Percentiles rank a stretch among this genome's conserved stretches.
Conservation (phyloP, 2,888 invertebrate species). For the Deilephila elpenor region DNA sequence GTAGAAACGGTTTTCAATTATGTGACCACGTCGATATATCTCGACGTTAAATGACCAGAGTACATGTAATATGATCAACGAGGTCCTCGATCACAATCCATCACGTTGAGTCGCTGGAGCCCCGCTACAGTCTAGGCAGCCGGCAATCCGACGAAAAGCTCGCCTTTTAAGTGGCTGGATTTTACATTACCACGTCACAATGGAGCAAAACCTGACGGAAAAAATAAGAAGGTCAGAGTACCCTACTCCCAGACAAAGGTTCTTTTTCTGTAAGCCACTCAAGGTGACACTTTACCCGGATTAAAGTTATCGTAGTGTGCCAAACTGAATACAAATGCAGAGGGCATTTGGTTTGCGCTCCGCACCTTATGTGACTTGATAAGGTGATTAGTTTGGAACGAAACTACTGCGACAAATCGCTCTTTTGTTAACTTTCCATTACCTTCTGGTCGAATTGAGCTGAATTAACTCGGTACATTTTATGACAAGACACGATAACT, state of each 20-base stretch:
- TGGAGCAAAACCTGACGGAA: slow-evolving; percentile 73
- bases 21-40: slow-evolving; percentile 57
- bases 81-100: slow-evolving; percentile 78
- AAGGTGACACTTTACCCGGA: slow-evolving; percentile 83
- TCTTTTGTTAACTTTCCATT: slow-evolving; percentile 35
- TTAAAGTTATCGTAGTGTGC: slow-evolving; percentile 82
- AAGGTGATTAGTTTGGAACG: slow-evolving; percentile 54
- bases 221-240: slow-evolving; percentile 77
- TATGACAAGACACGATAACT: not conserved
- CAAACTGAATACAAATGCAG: slow-evolving; percentile 83
- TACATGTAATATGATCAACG: slow-evolving; percentile 76
- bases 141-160: slow-evolving; percentile 63
- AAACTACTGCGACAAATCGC: slow-evolving; percentile 8
- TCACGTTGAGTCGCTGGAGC: slow-evolving; percentile 62
- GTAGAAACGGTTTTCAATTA: slow-evolving; percentile 52
- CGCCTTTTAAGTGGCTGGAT: slow-evolving; percentile 67
- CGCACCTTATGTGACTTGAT: slow-evolving; percentile 57
- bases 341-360: slow-evolving; percentile 55
- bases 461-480: not conserved
- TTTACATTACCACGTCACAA: slow-evolving; percentile 75
- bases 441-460: not conserved
- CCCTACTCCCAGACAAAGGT: slow-evolving; percentile 78
- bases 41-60: slow-evolving; percentile 71
- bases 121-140: slow-evolving; percentile 63
- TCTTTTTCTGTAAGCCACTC: slow-evolving; percentile 80